Evolutionary conservation across 2,797 vertebrate genomes (phyloP), one percentile per base, ranked within the genome.

Genomic region (Peromyscus melanophrys): DNA sequence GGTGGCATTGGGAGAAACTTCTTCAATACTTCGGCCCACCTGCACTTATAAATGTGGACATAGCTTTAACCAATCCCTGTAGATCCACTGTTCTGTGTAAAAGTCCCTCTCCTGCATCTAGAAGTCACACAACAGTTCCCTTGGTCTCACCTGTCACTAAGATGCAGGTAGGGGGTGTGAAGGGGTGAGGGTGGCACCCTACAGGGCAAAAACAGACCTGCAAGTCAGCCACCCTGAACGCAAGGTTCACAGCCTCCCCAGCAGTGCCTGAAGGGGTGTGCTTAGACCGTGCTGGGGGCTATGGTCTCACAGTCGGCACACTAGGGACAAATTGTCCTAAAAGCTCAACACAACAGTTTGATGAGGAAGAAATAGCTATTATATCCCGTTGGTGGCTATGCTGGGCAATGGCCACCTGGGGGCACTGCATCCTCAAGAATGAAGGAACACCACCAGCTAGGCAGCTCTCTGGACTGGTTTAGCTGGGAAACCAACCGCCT

Each of bases 401-500:
- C 25, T 71, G 4, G 4, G 12, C 49, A 71, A 34, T 43, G 93
- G n/a, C 97, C 97, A 95, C 97, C 34, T 10, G 92, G 94, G 93
- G 97, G 76, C 97, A 78, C 92, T 96, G 90, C 29, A 27, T 3
- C 29, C 83, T 37, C 65, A 92, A 12, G 77, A 96, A 97, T 92
- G 61, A 84, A 93, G 29, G 59, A 43, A 82, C 17, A 1, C 2
- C 14, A 0, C 2, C 14, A 0, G 7, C 27, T 3, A 1, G 19
- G 12, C 29, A 13, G 37, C 19, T 52, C 37, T 57, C 80, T 73
- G 46, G 3, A 14, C 0, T 23, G 6, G 37, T n/a, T 37, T 55
- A 63, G 25, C 1, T 9, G 49, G n/a, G 46, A 49, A 52, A 49
- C 14, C 43, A 34, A 7, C 12, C 8, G 14, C n/a, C 16, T 14